Evolutionary conservation across 2,797 vertebrate genomes (phyloP), one percentile per base, ranked within the genome.

Genomic region (Amniataba percoides): DNA sequence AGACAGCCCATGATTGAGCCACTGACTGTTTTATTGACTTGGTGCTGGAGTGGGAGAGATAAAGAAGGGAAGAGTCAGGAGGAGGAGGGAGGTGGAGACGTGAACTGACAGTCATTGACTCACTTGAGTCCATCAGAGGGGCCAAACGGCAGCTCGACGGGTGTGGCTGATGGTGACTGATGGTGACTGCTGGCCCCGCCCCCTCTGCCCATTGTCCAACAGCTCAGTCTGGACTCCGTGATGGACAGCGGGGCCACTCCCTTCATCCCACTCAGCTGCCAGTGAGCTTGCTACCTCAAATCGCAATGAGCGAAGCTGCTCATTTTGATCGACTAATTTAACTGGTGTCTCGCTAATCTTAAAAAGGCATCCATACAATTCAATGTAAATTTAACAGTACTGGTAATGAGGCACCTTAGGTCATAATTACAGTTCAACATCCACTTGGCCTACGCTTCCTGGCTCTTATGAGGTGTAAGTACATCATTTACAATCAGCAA

Each of bases 41-140:
- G 52, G 79, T 60, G 71, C 61, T 12, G 5, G 71, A 82, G 77
- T 68, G 48, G 36, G 48, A 71, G 73, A 78, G 63, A 86, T 80
- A 75, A 84, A 85, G 81, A 55, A 36, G 45, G 45, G 73, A 80
- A 51, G 74, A 81, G 39, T 58, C 65, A 31, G 68, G 74, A 80
- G 79, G 42, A 61, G 75, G 86, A 45, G 67, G 63, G 83, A 65
- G 78, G 73, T 51, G 80, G 80, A 58, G 86, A 84, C 25, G 51
- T 48, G 70, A 81, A 84, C 70, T 94, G 94, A 94, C 93, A 94
- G 91, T 94, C 89, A 95, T 95, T 94, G 89, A 95, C 93, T 94
- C 78, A 49, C 63, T 59, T 55, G 83, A 93, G 92, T 94, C 93
- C 79, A 93, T 95, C 91, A 90, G 78, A 58, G 65, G 65, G 79